Base-by-base conservation (phyloP, 2,797 vertebrate genomes). In the Allobates femoralis region DNA sequence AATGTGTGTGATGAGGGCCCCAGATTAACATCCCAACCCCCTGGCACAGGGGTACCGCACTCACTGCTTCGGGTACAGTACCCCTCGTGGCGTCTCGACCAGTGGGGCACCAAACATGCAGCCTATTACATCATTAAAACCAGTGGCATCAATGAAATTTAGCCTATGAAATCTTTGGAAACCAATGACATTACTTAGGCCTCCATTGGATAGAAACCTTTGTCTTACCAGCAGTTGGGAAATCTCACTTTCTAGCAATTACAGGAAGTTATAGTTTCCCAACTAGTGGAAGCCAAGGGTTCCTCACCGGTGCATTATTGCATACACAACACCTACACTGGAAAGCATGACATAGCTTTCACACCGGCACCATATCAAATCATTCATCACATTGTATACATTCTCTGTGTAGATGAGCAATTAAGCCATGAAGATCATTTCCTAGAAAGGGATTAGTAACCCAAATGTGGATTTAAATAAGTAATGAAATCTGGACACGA, bases 391-490 rank as follows among this genome's bases (percentile, higher is more conserved):
- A 26, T 50, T 74, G 55, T 58, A 28, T 60, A 30, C 56, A 60
- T 30, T 83, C 55, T 62, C 50, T 74, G 23, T 28, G 56, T 74
- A 50, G 55, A 41, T 56, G 15, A 83, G 32, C 67, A 60, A 83
- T 60, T 74, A 75, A 83, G 55, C 81, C 32, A 7, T 16, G 3
- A 32, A 56, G 41, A 75, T 76, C 32, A 28, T 19, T 76, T 77
- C 58, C 83, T 84, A 84, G 71, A 51, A 84, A 77, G 83, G 50
- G 83, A 84, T 84, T 77, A 77, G 83, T 76, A 58, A 66, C 75
- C 56, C 58, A 84, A 64, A 76, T 14, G 56, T 51, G 74, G 73
- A 62, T 84, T 66, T 66, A 77, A 8, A 30, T 18, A 55, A 10
- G 58, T 26, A 46, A 46, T 66, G 28, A 77, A 77, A 77, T 53